These are phyloP conservation scores for Paragorgia papillata DNA, from an alignment of 92 coral and sea anemone genomes.

Conservation along the genomic window DNA sequence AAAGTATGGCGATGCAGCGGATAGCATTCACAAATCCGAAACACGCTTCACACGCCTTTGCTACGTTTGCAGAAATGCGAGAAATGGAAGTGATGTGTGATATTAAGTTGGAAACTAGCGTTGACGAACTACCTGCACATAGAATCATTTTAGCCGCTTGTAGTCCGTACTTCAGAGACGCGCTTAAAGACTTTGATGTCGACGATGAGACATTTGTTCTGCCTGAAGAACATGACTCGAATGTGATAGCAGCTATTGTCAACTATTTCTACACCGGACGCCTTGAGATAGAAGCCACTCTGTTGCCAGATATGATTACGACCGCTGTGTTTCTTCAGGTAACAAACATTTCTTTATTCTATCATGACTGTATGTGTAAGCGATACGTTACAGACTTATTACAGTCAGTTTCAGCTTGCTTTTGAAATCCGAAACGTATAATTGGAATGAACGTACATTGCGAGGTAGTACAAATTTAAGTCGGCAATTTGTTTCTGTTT, in stretches of 20 bases:
- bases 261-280: slow-evolving; percentile 83
- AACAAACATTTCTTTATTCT: not conserved
- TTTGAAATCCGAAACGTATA: too few relatives aligned
- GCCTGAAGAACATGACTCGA: slow-evolving; percentile 63
- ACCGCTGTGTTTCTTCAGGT: slow-evolving; percentile 76
- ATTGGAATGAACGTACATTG: too few relatives aligned
- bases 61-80: slow-evolving; percentile 75
- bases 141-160: slow-evolving; percentile 74
- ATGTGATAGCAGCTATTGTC: slow-evolving; percentile 64
- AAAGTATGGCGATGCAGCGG: not conserved
- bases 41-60: slow-evolving; percentile 55
- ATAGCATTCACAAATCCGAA: slow-evolving; percentile 23
- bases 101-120: slow-evolving; percentile 66
- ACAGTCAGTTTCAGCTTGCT: too few relatives aligned
- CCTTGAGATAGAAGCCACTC: slow-evolving; percentile 51
- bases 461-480: too few relatives aligned
- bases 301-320: slow-evolving; percentile 62
- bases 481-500: too few relatives aligned
- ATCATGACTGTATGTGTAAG: not conserved
- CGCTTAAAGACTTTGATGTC: slow-evolving; percentile 73
- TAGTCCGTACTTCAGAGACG: slow-evolving; percentile 75
- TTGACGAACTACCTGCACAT: slow-evolving; percentile 74
- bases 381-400: too few relatives aligned
- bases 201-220: slow-evolving; percentile 59
- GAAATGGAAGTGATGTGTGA: slow-evolving; percentile 80